Evolutionary conservation across 2,888 invertebrate species (phyloP).

Genomic region (Empis stercorea): DNA sequence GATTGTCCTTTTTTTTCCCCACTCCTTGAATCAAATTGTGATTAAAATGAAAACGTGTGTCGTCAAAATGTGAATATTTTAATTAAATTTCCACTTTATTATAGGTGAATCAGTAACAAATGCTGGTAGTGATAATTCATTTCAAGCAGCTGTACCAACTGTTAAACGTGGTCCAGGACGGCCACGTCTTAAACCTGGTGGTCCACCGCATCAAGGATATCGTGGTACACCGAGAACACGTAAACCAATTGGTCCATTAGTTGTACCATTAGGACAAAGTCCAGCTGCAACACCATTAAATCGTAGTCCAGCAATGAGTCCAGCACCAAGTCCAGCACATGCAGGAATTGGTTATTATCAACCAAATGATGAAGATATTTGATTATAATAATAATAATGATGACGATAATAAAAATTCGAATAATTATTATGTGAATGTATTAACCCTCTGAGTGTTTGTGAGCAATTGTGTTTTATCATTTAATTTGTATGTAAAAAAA

Average conservation of each 20-base stretch:
- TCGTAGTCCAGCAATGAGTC: conserved; percentile 32
- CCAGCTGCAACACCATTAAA: conserved; percentile 30
- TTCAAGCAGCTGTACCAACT: conserved; percentile 17
- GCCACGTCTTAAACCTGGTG: conserved; percentile 51
- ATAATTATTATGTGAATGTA: background rate
- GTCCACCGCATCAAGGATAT: conserved; percentile 50
- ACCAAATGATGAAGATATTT: conserved; percentile 12
- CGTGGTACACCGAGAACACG: conserved; percentile 44
- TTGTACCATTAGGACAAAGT: conserved; percentile 33
- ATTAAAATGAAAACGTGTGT: too few relatives aligned
- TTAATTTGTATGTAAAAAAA: too few relatives aligned
- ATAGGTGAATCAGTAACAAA: background rate
- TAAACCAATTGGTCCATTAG: conserved; percentile 38
- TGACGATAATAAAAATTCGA: too few relatives aligned
- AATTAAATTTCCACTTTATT: too few relatives aligned
- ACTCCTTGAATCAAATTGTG: too few relatives aligned
- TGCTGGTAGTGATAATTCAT: conserved; percentile 7
- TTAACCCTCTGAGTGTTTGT: too few relatives aligned
- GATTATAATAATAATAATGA: background rate
- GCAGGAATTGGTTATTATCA: conserved; percentile 16
- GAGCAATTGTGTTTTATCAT: too few relatives aligned
- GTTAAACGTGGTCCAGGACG: conserved; percentile 53
- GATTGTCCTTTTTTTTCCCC: too few relatives aligned
- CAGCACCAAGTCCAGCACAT: conserved; percentile 28
- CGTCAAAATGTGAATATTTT: too few relatives aligned